Evolutionary conservation across 2,797 vertebrate species (phyloP).

Genomic region (Muraenolepis orangiensis): DNA sequence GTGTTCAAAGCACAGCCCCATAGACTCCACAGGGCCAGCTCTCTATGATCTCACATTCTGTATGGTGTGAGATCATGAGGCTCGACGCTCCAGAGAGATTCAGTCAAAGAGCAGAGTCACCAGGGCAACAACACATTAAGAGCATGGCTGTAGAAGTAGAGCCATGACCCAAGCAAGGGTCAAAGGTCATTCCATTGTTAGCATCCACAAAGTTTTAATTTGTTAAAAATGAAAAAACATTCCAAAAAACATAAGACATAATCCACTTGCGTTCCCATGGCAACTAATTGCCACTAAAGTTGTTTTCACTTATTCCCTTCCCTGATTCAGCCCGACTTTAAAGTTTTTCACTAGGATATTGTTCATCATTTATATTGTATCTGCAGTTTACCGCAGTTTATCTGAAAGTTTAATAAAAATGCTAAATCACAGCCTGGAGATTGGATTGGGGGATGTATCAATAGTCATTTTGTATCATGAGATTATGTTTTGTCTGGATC

Average conservation of each 20-base stretch:
- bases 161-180: too few relatives aligned
- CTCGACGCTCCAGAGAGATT: background rate
- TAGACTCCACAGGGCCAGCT: background rate
- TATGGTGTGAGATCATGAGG: background rate
- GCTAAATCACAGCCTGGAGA: background rate
- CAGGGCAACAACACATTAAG: too few relatives aligned
- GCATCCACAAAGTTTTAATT: background rate
- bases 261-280: too few relatives aligned
- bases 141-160: too few relatives aligned
- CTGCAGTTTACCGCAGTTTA: background rate
- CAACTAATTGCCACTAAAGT: background rate
- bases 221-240: background rate
- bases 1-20: background rate
- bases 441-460: background rate
- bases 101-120: background rate
- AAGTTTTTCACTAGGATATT: background rate
- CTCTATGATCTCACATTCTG: background rate
- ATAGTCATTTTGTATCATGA: background rate
- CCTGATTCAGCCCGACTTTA: background rate
- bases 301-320: background rate
- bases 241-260: background rate
- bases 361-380: too few relatives aligned
- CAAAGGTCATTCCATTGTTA: background rate
- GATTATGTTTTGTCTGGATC: background rate
- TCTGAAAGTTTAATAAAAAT: background rate